phyloP scores from a whole-genome alignment of 2,797 vertebrate genomes.

The Myotis myotis region DNA sequence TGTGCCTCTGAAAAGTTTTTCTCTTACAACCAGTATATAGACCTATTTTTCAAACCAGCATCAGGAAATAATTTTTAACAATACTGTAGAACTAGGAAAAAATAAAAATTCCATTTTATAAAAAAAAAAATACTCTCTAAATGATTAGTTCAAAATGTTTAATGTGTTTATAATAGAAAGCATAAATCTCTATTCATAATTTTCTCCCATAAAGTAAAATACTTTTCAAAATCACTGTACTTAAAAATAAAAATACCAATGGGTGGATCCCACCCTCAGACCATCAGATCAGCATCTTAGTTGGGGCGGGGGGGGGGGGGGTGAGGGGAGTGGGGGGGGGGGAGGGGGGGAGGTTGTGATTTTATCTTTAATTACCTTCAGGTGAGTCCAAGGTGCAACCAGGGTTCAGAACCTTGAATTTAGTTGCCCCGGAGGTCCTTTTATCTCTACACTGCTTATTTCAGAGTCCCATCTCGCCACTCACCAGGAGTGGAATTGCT shows the following conservation, averaged over 20 bases:
- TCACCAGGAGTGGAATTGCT: not conserved
- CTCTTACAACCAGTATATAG: not conserved
- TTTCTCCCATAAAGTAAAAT: not conserved
- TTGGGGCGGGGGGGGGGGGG: too few species aligned
- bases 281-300: not conserved
- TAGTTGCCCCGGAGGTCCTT: not conserved
- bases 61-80: slow-evolving; percentile 27
- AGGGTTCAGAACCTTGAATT: not conserved
- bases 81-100: not conserved
- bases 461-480: not conserved
- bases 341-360: not conserved
- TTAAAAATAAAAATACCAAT: slow-evolving; percentile 3
- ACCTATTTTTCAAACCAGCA: not conserved
- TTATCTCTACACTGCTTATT: not conserved
- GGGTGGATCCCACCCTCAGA: not conserved
- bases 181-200: not conserved
- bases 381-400: not conserved
- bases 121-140: not conserved
- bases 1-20: not conserved
- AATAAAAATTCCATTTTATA: not conserved
- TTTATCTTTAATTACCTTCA: not conserved
- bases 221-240: not conserved
- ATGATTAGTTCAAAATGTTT: not conserved
- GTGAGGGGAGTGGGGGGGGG: accelerated
- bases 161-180: slow-evolving; percentile 9